These are phyloP conservation scores for Poeciliopsis infans DNA, from an alignment of 2,797 vertebrate species.

Conservation along the genomic window DNA sequence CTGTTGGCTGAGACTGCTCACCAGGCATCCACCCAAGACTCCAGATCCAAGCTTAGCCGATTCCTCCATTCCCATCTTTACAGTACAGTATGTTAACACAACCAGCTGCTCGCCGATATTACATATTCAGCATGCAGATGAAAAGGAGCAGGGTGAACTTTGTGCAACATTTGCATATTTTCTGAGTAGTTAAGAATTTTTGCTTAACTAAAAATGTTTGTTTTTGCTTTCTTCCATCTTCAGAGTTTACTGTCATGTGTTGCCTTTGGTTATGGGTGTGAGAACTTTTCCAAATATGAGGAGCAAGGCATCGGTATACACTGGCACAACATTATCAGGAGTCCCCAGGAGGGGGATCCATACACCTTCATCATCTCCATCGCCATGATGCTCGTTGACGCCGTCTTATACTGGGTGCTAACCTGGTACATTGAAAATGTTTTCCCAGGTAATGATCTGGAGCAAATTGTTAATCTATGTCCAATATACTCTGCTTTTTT, in stretches of 20 bases:
- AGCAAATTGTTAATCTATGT: not conserved
- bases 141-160: not conserved
- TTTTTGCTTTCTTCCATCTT: not conserved
- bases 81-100: constrained; percentile 9
- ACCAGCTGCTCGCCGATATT: constrained; percentile 1
- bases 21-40: constrained; percentile 3
- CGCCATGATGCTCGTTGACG: constrained; percentile 93
- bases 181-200: not conserved
- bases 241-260: constrained; percentile 93
- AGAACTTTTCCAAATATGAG: constrained; percentile 92
- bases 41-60: not conserved
- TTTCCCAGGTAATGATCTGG: constrained; percentile 87
- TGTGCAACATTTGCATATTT: not conserved
- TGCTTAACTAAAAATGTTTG: not conserved
- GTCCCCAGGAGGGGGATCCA: constrained; percentile 85
- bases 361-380: constrained; percentile 90
- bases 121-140: not conserved
- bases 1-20: not conserved
- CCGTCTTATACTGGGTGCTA: constrained; percentile 87
- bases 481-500: not conserved
- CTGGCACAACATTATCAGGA: constrained; percentile 89
- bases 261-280: constrained; percentile 95
- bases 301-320: constrained; percentile 95
- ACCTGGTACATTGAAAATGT: constrained; percentile 98
- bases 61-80: constrained; percentile 12